Percentiles rank a stretch among this genome's conserved stretches.
phyloP scores from a whole-genome alignment of 2,113 vertebrate species.

The Isurus oxyrinchus region DNA sequence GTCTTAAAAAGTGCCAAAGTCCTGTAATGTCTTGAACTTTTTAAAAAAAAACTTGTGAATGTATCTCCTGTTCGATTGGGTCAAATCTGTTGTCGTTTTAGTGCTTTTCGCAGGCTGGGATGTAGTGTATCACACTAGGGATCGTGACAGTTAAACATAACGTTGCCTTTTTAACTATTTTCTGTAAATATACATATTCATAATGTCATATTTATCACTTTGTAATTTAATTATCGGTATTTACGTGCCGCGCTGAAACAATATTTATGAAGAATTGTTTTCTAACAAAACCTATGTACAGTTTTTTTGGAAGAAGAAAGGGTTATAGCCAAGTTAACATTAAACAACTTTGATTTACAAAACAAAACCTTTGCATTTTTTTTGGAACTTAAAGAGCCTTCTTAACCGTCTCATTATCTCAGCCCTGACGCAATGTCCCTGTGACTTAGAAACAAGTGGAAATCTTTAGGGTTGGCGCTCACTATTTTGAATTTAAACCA shows the following conservation, averaged over 20 bases:
- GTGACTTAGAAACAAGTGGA: not conserved
- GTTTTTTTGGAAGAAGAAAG: conserved; percentile 58
- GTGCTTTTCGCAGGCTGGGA: conserved; percentile 86
- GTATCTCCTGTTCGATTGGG: conserved; percentile 98
- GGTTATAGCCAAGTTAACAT: conserved; percentile 95
- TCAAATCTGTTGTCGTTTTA: conserved; percentile 81
- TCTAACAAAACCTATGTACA: conserved; percentile 95
- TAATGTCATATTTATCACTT: conserved; percentile 99
- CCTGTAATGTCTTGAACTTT: conserved; percentile 98
- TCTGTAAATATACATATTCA: conserved; percentile 96
- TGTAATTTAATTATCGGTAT: conserved; percentile 99
- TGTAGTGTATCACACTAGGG: conserved; percentile 78
- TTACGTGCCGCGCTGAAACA: conserved; percentile 90
- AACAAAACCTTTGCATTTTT: conserved; percentile 39
- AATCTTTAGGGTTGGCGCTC: not conserved
- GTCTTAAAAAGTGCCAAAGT: conserved; percentile 99
- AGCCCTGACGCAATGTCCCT: not conserved
- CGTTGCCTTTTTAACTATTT: conserved; percentile 91
- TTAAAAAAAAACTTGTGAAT: conserved; percentile 97
- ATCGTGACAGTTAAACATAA: conserved; percentile 95
- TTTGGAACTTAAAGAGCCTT: not conserved
- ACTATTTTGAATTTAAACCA: not conserved
- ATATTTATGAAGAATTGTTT: conserved; percentile 98
- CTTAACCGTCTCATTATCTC: not conserved
- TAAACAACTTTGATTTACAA: conserved; percentile 89